Conservation (phyloP, 2,797 vertebrate genomes). For the Spea hammondii region DNA sequence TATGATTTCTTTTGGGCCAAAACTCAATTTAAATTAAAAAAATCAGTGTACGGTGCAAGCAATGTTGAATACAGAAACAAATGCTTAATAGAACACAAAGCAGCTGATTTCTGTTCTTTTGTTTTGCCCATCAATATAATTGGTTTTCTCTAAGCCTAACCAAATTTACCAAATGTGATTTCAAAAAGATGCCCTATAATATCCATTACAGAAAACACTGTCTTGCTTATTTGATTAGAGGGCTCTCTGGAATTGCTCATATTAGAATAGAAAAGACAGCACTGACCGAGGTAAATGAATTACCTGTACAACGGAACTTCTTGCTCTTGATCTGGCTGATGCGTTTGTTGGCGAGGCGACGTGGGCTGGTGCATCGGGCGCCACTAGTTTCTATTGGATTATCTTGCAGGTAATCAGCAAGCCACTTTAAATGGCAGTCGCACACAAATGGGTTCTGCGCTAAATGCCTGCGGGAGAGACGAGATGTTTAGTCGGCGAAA, state of each 20-base stretch:
- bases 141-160: slow-evolving; percentile 72
- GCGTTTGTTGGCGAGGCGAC: slow-evolving; percentile 95
- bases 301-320: slow-evolving; percentile 99
- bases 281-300: slow-evolving; percentile 64
- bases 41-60: not conserved
- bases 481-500: slow-evolving; percentile 61
- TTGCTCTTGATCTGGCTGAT: slow-evolving; percentile 99
- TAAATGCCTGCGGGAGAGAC: slow-evolving; percentile 82
- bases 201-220: slow-evolving; percentile 67
- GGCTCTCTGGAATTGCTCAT: slow-evolving; percentile 67
- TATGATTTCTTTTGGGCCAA: not conserved
- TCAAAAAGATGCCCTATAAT: slow-evolving; percentile 68
- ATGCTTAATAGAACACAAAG: slow-evolving; percentile 1
- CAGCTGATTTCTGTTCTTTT: slow-evolving; percentile 42
- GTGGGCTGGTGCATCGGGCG: slow-evolving; percentile 93
- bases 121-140: slow-evolving; percentile 69
- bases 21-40: not conserved
- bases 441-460: slow-evolving; percentile 99
- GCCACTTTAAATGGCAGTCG: slow-evolving; percentile 98
- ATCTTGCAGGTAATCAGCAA: slow-evolving; percentile 97
- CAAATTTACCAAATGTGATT: slow-evolving; percentile 76
- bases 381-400: slow-evolving; percentile 99
- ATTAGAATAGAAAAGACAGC: slow-evolving; percentile 60
- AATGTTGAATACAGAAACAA: slow-evolving; percentile 2
- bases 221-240: slow-evolving; percentile 71